Conservation (phyloP, 1,140 invertebrate genomes). For the Agraylea sexmaculata region DNA sequence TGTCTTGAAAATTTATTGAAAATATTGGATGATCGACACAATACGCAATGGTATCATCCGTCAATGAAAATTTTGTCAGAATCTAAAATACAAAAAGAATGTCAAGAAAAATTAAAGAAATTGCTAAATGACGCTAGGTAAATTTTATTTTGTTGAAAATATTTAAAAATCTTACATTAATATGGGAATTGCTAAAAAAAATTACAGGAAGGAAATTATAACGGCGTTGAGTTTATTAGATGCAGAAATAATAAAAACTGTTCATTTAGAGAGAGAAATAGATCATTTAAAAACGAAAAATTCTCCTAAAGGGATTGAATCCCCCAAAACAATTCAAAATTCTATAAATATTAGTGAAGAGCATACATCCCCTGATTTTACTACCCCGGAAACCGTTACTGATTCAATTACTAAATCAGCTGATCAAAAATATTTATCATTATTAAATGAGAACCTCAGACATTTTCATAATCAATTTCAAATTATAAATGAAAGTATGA, state of each 20-base stretch:
- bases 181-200: conserved; percentile 2
- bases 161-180: background rate
- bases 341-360: conserved; percentile 23
- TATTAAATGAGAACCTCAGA: conserved; percentile 21
- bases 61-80: conserved; percentile 59
- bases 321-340: conserved; percentile 2
- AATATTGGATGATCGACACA: conserved; percentile 54
- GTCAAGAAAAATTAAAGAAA: conserved; percentile 29
- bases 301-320: conserved; percentile 8
- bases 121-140: conserved; percentile 37
- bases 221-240: conserved; percentile 29
- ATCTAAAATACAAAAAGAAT: conserved; percentile 40
- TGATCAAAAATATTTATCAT: conserved; percentile 9
- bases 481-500: conserved; percentile 30
- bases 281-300: conserved; percentile 21
- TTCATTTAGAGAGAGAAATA: conserved; percentile 26
- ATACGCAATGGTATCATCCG: conserved; percentile 63
- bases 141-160: conserved; percentile 1
- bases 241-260: conserved; percentile 29
- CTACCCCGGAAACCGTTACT: conserved; percentile 25
- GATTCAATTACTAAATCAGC: conserved; percentile 28
- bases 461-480: conserved; percentile 36
- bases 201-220: conserved; percentile 33
- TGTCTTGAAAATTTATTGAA: conserved; percentile 46
- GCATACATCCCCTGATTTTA: conserved; percentile 16